Percentiles rank a stretch among this genome's conserved stretches.
Evolutionary conservation across 2,113 vertebrate genomes (phyloP).

Genomic region (Dasyornis broadbenti): DNA sequence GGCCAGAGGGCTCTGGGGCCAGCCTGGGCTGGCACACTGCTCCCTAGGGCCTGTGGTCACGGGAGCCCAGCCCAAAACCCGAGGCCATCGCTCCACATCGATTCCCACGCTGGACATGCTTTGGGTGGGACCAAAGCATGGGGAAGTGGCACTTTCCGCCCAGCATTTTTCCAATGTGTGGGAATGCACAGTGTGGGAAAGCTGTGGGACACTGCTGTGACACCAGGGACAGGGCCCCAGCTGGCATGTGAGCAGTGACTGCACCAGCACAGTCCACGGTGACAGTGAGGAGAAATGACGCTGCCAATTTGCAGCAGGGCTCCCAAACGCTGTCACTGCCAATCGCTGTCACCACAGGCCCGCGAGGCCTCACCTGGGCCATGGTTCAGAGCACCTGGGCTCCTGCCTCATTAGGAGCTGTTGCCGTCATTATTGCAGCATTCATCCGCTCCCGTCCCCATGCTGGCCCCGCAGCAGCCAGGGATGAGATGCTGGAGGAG

Average conservation of each 20-base stretch:
- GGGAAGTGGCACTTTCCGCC: background rate
- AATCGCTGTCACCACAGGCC: background rate
- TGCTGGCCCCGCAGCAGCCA: background rate
- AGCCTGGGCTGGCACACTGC: background rate
- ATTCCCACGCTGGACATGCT: background rate
- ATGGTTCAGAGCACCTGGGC: background rate
- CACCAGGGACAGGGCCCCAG: background rate
- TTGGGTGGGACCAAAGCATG: background rate
- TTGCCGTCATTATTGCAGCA: background rate
- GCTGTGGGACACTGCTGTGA: background rate
- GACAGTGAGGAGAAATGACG: background rate
- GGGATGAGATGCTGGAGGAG: background rate
- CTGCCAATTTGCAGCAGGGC: background rate
- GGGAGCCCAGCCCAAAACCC: background rate
- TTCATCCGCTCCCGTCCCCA: background rate
- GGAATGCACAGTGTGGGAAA: background rate
- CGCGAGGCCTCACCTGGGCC: background rate
- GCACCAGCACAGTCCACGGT: background rate
- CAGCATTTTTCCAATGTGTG: background rate
- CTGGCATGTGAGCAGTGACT: background rate
- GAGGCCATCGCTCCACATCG: background rate
- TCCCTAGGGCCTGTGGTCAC: background rate
- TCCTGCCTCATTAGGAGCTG: background rate
- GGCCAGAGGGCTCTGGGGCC: background rate
- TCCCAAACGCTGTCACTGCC: background rate